Percentiles rank a stretch among this genome's conserved stretches.
These are phyloP conservation scores for Drosophila lacteicornis DNA, from an alignment of 1,140 invertebrate genomes.

Conservation along the genomic window DNA sequence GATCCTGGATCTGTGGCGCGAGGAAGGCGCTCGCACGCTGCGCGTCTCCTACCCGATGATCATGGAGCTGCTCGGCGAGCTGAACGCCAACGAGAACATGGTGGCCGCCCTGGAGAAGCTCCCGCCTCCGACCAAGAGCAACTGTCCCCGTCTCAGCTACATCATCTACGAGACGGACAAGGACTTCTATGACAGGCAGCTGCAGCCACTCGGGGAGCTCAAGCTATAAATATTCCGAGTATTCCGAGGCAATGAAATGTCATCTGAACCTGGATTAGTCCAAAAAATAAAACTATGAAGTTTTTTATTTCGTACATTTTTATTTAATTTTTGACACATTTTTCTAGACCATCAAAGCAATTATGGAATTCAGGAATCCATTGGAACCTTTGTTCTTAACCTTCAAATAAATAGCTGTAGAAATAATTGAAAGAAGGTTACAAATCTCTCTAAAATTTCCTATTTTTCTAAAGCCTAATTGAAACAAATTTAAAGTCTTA, in stretches of 20 bases:
- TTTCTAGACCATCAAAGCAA: too few species aligned
- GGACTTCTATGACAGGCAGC: constrained; percentile 20
- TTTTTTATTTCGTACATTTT: too few species aligned
- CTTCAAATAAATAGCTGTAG: too few species aligned
- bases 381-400: too few species aligned
- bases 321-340: too few species aligned
- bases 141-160: constrained; percentile 28
- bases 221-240: not conserved
- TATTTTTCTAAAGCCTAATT: too few species aligned
- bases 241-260: too few species aligned
- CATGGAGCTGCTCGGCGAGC: constrained; percentile 33
- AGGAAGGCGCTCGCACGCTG: not conserved
- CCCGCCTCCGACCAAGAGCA: not conserved
- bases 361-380: too few species aligned
- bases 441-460: too few species aligned
- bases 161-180: constrained; percentile 41
- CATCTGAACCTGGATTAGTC: not conserved
- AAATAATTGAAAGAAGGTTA: too few species aligned
- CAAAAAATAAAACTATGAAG: too few species aligned
- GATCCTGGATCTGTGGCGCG: not conserved
- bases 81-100: constrained; percentile 42
- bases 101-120: constrained; percentile 26
- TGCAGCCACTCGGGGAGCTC: not conserved
- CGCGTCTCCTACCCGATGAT: constrained; percentile 58
- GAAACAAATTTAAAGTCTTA: too few species aligned